Conservation (phyloP, 2,113 vertebrate genomes). For the Zapus hudsonius region DNA sequence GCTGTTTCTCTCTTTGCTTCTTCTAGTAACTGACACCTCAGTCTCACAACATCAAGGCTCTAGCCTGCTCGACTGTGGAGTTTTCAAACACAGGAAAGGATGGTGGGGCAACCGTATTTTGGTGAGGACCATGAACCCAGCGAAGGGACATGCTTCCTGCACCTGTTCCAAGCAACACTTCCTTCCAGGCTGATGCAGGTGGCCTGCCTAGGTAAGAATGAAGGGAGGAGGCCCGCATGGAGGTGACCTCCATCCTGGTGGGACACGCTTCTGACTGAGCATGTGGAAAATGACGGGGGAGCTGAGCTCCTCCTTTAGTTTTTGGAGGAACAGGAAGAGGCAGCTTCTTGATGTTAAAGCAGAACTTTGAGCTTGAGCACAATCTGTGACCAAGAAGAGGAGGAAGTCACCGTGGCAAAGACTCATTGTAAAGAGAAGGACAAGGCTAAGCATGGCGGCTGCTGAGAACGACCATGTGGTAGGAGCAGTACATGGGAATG, state of each 20-base stretch:
- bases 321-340: too few relatives aligned
- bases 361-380: background rate
- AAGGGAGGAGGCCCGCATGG: too few relatives aligned
- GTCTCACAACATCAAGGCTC: background rate
- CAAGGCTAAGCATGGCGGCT: background rate
- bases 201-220: background rate
- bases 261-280: background rate
- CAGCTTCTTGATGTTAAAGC: background rate
- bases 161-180: background rate
- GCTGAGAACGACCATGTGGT: background rate
- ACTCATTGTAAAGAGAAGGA: background rate
- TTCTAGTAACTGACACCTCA: background rate
- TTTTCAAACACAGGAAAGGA: background rate
- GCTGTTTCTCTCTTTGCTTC: background rate
- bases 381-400: background rate
- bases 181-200: background rate
- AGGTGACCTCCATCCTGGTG: background rate
- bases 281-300: too few relatives aligned
- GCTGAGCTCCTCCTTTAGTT: background rate
- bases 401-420: conserved; percentile 13
- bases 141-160: background rate
- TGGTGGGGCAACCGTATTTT: background rate
- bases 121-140: background rate
- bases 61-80: background rate
- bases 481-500: background rate